A percentile compares a stretch with the other conserved stretches of the same genome.
These are phyloP conservation scores for Gonioctena quinquepunctata DNA, from an alignment of 1,140 invertebrate genomes.

Conservation along the genomic window DNA sequence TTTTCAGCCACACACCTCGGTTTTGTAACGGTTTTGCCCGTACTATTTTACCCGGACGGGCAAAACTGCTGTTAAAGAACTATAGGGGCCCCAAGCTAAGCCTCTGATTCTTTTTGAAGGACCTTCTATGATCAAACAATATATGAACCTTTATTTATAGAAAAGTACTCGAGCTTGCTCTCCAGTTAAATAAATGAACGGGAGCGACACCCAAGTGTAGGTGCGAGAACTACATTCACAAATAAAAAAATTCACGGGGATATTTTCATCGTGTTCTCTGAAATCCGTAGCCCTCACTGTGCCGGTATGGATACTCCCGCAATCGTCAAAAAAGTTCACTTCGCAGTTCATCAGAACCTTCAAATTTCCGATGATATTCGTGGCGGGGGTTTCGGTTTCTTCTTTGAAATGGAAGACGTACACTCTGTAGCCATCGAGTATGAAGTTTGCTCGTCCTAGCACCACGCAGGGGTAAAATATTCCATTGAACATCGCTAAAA, in stretches of 20 bases:
- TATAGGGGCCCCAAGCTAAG: no score
- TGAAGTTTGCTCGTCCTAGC: neutral
- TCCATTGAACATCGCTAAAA: neutral
- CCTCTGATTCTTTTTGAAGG: no score
- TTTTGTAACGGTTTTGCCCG: no score
- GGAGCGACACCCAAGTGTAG: conserved; percentile 4
- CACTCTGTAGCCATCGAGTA: neutral
- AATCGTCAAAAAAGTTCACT: neutral
- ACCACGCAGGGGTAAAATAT: conserved; percentile 5
- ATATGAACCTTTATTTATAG: no score
- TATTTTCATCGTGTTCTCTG: neutral
- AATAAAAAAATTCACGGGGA: conserved; percentile 13
- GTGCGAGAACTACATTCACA: neutral
- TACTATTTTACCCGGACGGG: no score
- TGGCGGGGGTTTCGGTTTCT: conserved; percentile 5
- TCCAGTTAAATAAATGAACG: conserved; percentile 7
- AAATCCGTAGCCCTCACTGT: neutral
- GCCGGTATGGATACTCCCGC: neutral
- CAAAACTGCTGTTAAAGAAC: no score
- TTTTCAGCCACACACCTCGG: no score
- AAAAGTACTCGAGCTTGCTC: conserved; percentile 2
- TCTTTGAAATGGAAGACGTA: conserved; percentile 15
- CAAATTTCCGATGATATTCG: conserved; percentile 14
- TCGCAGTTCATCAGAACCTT: conserved; percentile 4
- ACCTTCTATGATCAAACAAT: no score